Base-by-base conservation (phyloP, 2,113 vertebrate genomes). In the Podarcis cretensis region DNA sequence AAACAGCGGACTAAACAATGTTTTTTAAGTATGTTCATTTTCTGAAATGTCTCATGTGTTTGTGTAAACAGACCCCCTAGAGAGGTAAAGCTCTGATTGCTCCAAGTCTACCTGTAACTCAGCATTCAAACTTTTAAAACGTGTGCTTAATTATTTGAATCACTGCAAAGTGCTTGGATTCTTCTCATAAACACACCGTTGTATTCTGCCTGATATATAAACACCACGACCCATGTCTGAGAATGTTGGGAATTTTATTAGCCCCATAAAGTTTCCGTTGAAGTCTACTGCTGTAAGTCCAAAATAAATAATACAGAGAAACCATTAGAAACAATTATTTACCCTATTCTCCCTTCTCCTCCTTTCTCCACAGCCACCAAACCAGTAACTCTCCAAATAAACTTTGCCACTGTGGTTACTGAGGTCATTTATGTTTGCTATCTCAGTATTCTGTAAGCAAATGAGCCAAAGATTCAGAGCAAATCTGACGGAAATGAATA, bases 241-340 rank as follows among this genome's bases (percentile, higher is more conserved):
- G 97, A 97, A 97, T 97, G 97, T 96, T 96, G 96, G 96, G 95
- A 97, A 97, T 97, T 97, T 97, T 97, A 97, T 96, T 97, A 97
- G 95, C 90, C 95, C 94, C 96, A 97, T 97, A 97, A 98, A 97
- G 79, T 96, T 97, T 96, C 96, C 96, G 95, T 96, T 96, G 94
- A 88, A 92, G 96, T 96, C 94, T 96, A 95, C 93, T 93, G 89
- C 87, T 92, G 77, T 69, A 13, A 85, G 66, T 96, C 97, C 97
- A 97, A 97, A 96, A 94, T 97, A 97, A 98, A 97, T 94, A 97
- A 96, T 87, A 92, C 27, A 91, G 81, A 92, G 90, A 96, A 94
- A 91, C 93, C 95, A 96, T 92, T 94, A 93, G 94, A 94, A 96
- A 96, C 92, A 91, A 86, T 93, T 96, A 95, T n/a, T 1, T 95